phyloP scores from a whole-genome alignment of 2,797 vertebrate species.

The Gallinago nigripennis region DNA sequence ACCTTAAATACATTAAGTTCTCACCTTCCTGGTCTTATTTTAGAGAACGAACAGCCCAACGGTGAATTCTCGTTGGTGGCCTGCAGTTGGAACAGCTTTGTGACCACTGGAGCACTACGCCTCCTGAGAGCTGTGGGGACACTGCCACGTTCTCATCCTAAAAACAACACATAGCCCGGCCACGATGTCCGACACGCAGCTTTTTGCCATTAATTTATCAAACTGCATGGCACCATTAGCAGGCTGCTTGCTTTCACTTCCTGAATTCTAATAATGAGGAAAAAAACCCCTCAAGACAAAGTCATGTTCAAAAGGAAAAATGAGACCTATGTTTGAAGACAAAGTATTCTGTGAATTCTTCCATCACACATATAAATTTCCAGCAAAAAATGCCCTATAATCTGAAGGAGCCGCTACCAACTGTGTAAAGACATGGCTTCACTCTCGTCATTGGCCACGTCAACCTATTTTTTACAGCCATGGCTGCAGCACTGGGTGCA shows the following conservation, averaged over 20 bases:
- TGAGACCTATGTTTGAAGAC: neutral
- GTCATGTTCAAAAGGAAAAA: neutral
- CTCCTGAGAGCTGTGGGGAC: neutral
- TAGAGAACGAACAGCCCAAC: neutral
- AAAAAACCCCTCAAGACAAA: neutral
- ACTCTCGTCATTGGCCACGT: neutral
- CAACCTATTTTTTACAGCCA: too few species aligned
- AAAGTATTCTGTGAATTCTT: neutral
- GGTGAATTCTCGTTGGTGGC: rapidly evolving
- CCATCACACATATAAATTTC: neutral
- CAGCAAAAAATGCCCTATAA: neutral
- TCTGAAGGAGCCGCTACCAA: neutral
- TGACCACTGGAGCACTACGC: rapidly evolving
- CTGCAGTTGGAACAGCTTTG: neutral
- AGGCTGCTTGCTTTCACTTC: neutral
- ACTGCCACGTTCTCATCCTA: neutral
- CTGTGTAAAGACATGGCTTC: neutral
- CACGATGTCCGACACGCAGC: neutral
- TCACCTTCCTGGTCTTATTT: neutral
- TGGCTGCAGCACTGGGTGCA: neutral
- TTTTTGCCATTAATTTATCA: neutral
- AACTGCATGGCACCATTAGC: neutral
- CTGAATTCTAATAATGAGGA: neutral
- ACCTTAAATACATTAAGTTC: neutral
- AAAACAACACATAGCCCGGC: rapidly evolving